phyloP scores from a whole-genome alignment of 1,140 invertebrate species.

The Bombus impatiens region DNA sequence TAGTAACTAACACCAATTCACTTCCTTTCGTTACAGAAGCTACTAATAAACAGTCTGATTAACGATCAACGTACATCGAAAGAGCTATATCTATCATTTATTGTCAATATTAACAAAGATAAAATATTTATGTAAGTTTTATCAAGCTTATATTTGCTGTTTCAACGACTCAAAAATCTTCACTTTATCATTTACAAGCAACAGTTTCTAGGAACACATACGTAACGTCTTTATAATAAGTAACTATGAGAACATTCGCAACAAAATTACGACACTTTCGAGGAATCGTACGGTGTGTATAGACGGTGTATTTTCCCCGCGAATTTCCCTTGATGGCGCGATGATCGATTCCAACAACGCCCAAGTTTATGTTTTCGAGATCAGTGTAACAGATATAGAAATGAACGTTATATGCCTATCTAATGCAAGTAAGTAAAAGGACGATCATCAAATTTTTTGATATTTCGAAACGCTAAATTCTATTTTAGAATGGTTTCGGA shows the following conservation, averaged over 20 bases:
- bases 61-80: constrained; percentile 2
- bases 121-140: neutral
- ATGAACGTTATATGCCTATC: neutral
- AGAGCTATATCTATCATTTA: neutral
- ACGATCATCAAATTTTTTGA: neutral
- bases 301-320: constrained; percentile 20
- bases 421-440: neutral
- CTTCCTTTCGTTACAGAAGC: neutral
- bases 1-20: constrained; percentile 1
- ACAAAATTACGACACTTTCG: neutral
- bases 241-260: neutral
- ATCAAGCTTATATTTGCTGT: neutral
- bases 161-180: constrained; percentile 1
- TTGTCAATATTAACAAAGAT: constrained; percentile 21
- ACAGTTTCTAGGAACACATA: constrained; percentile 19
- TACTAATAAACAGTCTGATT: neutral
- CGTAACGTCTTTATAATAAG: neutral
- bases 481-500: neutral
- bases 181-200: neutral
- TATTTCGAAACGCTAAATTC: neutral
- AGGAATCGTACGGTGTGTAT: neutral
- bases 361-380: constrained; percentile 34
- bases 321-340: constrained; percentile 36
- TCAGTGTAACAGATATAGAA: neutral
- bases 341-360: constrained; percentile 52